Evolutionary conservation across 2,888 invertebrate genomes (phyloP).

Genomic region (Watsonalla cultraria): DNA sequence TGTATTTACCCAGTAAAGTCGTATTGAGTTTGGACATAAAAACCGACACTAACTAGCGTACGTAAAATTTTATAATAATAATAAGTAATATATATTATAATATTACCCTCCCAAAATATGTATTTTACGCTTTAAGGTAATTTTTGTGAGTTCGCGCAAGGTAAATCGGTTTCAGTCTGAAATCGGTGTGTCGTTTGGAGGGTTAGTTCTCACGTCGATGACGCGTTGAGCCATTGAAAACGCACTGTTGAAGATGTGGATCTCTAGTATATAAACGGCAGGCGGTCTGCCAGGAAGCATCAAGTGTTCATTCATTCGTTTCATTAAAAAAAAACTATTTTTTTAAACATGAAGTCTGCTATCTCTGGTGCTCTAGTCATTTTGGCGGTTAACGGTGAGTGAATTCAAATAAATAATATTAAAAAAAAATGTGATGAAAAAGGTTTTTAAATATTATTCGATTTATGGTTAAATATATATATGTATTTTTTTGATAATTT

Average conservation of each 20-base stretch:
- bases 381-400: slow-evolving; percentile 64
- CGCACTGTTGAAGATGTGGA: slow-evolving; percentile 50
- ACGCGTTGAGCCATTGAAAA: slow-evolving; percentile 68
- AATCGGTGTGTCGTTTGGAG: slow-evolving; percentile 19
- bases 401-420: slow-evolving; percentile 8
- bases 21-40: too few species aligned
- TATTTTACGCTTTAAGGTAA: too few species aligned
- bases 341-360: slow-evolving; percentile 46
- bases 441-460: slow-evolving; percentile 7
- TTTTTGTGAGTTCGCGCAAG: neutral
- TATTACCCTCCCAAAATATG: too few species aligned
- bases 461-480: too few species aligned
- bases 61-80: too few species aligned
- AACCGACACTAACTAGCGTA: too few species aligned
- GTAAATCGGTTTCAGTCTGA: neutral
- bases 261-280: slow-evolving; percentile 70
- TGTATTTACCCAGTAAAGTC: too few species aligned
- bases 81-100: too few species aligned
- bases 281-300: slow-evolving; percentile 58
- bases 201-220: slow-evolving; percentile 64
- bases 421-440: slow-evolving; percentile 5
- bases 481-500: neutral
- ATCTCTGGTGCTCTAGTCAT: slow-evolving; percentile 40
- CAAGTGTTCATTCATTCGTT: slow-evolving; percentile 19
- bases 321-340: slow-evolving; percentile 23